Percentiles rank a stretch among this genome's conserved stretches.
phyloP scores from a whole-genome alignment of 35 echinoderm and acorn worm species.

The Eucidaris tribuloides region DNA sequence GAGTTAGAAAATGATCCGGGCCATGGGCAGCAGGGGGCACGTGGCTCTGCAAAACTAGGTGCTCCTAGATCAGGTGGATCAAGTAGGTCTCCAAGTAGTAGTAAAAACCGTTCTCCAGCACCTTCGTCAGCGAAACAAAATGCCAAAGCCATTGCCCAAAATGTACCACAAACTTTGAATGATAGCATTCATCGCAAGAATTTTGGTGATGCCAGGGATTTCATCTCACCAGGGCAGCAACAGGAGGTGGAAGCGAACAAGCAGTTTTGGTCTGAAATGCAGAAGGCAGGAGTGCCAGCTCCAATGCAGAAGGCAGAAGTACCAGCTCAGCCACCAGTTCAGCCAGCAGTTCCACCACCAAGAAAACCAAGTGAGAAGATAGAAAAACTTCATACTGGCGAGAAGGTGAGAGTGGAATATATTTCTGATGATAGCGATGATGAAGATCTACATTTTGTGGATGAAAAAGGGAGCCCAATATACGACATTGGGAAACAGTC shows the following conservation, averaged over 20 bases:
- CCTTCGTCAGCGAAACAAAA: too few relatives aligned
- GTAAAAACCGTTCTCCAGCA: too few relatives aligned
- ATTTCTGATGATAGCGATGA: constrained; percentile 98
- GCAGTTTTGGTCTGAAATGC: constrained; percentile 23
- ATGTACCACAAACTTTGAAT: too few relatives aligned
- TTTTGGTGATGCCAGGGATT: neutral
- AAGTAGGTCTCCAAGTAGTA: too few relatives aligned
- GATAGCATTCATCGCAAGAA: neutral
- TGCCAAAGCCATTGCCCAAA: too few relatives aligned
- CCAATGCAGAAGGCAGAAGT: neutral
- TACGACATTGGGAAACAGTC: constrained; percentile 64
- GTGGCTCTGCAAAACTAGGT: too few relatives aligned
- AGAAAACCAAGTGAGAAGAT: constrained; percentile 27
- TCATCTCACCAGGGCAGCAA: neutral
- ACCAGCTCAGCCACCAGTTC: constrained; percentile 4
- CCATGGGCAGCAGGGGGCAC: neutral
- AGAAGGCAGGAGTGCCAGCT: neutral
- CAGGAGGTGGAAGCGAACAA: neutral
- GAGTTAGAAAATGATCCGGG: too few relatives aligned
- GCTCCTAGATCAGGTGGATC: too few relatives aligned
- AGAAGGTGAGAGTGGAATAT: constrained; percentile 83
- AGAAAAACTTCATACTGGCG: constrained; percentile 15
- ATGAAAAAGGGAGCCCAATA: constrained; percentile 96
- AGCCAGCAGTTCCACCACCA: neutral
- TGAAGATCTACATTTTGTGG: constrained; percentile 93